These are phyloP conservation scores for Solea senegalensis DNA, from an alignment of 2,113 vertebrate genomes.

Conservation along the genomic window DNA sequence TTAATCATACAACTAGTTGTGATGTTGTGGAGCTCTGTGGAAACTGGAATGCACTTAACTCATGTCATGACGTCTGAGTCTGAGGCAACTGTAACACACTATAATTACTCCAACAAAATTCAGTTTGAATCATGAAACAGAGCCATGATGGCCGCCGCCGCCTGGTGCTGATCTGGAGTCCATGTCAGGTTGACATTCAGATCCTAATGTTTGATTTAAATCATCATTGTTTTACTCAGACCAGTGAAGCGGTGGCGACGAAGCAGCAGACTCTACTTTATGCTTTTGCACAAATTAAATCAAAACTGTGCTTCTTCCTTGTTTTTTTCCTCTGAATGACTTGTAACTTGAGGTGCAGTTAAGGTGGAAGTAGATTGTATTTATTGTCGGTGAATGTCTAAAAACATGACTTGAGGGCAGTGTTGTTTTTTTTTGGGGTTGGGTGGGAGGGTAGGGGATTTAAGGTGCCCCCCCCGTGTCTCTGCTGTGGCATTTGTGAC, in stretches of 20 bases:
- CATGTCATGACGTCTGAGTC: too few species aligned
- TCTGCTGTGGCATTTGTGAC: slow-evolving; percentile 24
- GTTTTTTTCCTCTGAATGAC: slow-evolving; percentile 22
- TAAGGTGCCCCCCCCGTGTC: slow-evolving; percentile 31
- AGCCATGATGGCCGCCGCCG: too few species aligned
- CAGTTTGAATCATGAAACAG: too few species aligned
- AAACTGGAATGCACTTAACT: too few species aligned
- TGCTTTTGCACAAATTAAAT: slow-evolving; percentile 53
- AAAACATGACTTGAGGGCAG: slow-evolving; percentile 14
- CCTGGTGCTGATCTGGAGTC: too few species aligned
- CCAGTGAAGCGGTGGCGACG: not conserved
- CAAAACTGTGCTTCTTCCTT: slow-evolving; percentile 31
- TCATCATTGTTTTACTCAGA: too few species aligned
- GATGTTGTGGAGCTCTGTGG: too few species aligned
- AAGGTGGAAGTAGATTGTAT: slow-evolving; percentile 59
- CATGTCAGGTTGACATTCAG: too few species aligned
- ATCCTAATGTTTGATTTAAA: too few species aligned
- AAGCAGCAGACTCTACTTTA: slow-evolving; percentile 27
- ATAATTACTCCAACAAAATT: too few species aligned
- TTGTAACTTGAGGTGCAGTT: slow-evolving; percentile 38
- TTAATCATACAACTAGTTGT: too few species aligned
- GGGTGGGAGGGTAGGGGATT: not conserved
- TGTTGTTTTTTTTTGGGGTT: slow-evolving; percentile 2
- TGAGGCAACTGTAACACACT: too few species aligned
- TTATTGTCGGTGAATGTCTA: slow-evolving; percentile 61